Evolutionary conservation across 1,140 invertebrate genomes (phyloP).

Genomic region (Diachasma alloeum): DNA sequence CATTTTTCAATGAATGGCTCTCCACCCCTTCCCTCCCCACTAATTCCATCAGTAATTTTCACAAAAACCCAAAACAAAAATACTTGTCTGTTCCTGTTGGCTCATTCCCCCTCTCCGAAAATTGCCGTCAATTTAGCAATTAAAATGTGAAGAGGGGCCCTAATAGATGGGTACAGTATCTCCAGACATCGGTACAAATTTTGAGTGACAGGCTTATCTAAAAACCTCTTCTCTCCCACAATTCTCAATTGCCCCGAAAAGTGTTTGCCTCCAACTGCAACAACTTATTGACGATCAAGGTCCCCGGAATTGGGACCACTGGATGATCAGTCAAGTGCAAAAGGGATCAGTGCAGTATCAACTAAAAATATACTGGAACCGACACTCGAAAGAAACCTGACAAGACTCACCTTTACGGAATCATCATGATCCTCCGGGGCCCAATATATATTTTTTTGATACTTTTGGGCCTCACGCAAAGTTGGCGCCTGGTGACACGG

Average conservation of each 20-base stretch:
- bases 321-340: background rate
- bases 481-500: conserved; percentile 28
- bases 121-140: conserved; percentile 66
- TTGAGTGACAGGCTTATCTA: conserved; percentile 58
- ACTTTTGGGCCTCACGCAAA: conserved; percentile 20
- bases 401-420: too few relatives aligned
- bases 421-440: background rate
- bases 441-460: conserved; percentile 27
- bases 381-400: background rate
- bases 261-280: background rate
- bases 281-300: background rate
- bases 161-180: conserved; percentile 60
- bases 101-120: conserved; percentile 55
- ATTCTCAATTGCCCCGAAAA: conserved; percentile 2
- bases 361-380: background rate
- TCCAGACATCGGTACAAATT: conserved; percentile 44
- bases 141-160: conserved; percentile 57
- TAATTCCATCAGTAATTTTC: background rate
- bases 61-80: background rate
- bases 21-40: too few relatives aligned
- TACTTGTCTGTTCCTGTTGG: conserved; percentile 5
- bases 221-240: conserved; percentile 59
- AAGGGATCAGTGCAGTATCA: background rate
- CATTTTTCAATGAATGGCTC: background rate
- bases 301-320: background rate